Base-by-base conservation (phyloP, 2,113 vertebrate genomes). In the Pagrus major region DNA sequence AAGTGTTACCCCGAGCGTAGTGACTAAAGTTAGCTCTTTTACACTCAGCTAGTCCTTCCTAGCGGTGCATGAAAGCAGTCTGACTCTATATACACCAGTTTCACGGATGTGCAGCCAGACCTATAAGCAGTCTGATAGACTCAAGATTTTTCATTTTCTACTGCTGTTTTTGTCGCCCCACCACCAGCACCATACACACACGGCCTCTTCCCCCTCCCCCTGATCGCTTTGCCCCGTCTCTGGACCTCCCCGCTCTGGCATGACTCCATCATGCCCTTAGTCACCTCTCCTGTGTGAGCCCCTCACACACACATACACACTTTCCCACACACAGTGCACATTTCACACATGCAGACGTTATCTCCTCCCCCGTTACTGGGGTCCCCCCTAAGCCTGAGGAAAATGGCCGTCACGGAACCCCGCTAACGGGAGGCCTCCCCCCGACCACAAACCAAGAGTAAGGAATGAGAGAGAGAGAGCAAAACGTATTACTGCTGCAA, bases 201-300 rank as follows among this genome's bases (percentile, higher is more conserved):
- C 9, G 59, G 9, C 15, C 71, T 64, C 23, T 52, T 29, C 37
- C 65, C 72, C 44, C 61, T 64, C 76, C 63, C 67, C 66, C 61
- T 58, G 51, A 89, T 77, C 59, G 41, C 91, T 91, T 78, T 90
- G 84, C 84, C 85, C 91, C 52, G 63, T 90, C 89, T 90, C 78
- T 90, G 93, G 85, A 94, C 90, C 93, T 94, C 92, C 92, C 85
- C 86, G 85, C 76, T 92, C 85, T 94, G 93, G 94, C 91, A 93
- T 74, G 54, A 83, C 74, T 93, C 93, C 92, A 93, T 56, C 80
- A 82, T 88, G 92, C 88, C 91, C 94, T 93, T 88, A 89, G 85
- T 92, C 82, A 91, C 88, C 93, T 87, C 87, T 75, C 83, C 78
- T 64, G 51, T 88, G 42, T 60, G 78, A 80, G 86, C 84, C 86